These are phyloP conservation scores for Cataglyphis albicans DNA, from an alignment of 2,888 invertebrate species.

Conservation along the genomic window DNA sequence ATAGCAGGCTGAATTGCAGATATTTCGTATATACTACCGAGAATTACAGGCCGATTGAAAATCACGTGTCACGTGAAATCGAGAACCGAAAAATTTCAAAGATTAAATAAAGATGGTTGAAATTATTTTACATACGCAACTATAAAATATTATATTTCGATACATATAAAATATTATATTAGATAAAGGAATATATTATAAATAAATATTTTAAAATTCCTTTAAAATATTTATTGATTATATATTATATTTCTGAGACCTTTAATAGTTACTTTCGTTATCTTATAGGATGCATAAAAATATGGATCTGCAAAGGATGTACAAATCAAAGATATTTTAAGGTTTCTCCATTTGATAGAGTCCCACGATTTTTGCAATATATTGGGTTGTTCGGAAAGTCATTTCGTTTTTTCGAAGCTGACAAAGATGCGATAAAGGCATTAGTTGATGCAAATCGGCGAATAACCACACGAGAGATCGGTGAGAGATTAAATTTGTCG, in stretches of 20 bases:
- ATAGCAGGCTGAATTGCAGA: background rate
- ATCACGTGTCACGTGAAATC: background rate
- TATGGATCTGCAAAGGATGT: background rate
- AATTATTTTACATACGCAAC: background rate
- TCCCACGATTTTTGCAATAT: constrained; percentile 2
- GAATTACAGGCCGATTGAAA: background rate
- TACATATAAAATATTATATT: too few species aligned
- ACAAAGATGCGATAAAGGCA: too few species aligned
- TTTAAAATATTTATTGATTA: background rate
- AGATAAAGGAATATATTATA: background rate
- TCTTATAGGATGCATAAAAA: background rate
- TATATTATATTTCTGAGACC: background rate
- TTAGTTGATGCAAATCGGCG: too few species aligned
- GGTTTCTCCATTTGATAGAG: background rate
- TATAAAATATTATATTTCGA: background rate
- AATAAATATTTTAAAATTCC: background rate
- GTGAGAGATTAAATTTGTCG: too few species aligned
- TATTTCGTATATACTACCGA: background rate
- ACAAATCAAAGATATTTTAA: constrained; percentile 21
- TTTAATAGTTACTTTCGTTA: background rate
- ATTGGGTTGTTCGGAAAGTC: too few species aligned
- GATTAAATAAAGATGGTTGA: background rate
- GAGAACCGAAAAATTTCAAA: background rate
- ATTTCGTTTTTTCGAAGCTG: too few species aligned
- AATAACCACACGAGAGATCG: too few species aligned